Conservation (phyloP, 1,140 invertebrate species). For the Pseudobourletiella spinata region DNA sequence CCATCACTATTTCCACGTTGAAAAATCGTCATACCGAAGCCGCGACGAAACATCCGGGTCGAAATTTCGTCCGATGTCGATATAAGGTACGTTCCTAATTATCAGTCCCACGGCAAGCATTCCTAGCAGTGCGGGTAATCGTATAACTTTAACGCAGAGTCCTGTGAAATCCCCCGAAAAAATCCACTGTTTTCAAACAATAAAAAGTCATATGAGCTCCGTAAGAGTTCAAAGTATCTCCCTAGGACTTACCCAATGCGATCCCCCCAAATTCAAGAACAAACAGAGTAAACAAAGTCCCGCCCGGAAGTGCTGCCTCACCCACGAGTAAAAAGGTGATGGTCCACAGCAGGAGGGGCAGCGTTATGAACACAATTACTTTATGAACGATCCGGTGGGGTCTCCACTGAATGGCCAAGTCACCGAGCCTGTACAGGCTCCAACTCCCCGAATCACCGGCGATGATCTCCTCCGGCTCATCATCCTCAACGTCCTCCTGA, state of each 20-base stretch:
- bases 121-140: slow-evolving; percentile 27
- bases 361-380: neutral
- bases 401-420: neutral
- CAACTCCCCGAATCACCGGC: neutral
- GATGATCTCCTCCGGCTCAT: neutral
- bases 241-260: slow-evolving; percentile 1
- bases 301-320: slow-evolving; percentile 4
- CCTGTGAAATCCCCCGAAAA: slow-evolving; percentile 23
- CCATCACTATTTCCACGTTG: too few species aligned
- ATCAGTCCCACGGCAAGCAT: slow-evolving; percentile 28
- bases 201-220: neutral
- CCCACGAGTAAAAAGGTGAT: slow-evolving; percentile 2
- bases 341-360: slow-evolving; percentile 11
- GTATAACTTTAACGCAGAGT: slow-evolving; percentile 1
- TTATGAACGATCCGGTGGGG: neutral
- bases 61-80: slow-evolving; percentile 24
- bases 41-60: slow-evolving; percentile 18
- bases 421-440: neutral
- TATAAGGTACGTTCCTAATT: slow-evolving; percentile 24
- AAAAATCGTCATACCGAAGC: too few species aligned
- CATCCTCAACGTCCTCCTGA: neutral
- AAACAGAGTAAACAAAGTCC: slow-evolving; percentile 10
- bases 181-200: neutral
- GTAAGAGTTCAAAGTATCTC: neutral
- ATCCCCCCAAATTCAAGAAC: slow-evolving; percentile 10